Conservation (phyloP, 2,888 invertebrate species). For the Drosophila bunnanda region DNA sequence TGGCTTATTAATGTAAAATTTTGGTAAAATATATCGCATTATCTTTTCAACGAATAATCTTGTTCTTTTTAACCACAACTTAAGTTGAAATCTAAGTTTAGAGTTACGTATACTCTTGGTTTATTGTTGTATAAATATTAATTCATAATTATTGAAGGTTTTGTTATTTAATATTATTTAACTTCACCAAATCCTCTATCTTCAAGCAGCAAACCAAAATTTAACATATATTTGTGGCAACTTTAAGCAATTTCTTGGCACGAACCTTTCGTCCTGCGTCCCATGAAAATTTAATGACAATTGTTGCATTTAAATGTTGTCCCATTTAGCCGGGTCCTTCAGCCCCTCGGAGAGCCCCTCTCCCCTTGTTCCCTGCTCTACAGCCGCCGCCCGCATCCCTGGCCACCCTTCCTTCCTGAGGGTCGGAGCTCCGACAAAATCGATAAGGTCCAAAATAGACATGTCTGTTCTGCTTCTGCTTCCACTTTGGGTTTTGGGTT, state of each 20-base stretch:
- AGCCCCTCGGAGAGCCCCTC: slow-evolving; percentile 9
- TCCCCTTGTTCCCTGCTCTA: background rate
- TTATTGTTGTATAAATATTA: background rate
- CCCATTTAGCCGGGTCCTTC: slow-evolving; percentile 60
- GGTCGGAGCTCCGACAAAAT: slow-evolving; percentile 64
- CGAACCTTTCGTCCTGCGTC: slow-evolving; percentile 18
- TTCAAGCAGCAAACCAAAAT: background rate
- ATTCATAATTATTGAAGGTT: background rate
- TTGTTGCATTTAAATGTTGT: slow-evolving; percentile 79
- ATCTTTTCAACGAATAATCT: background rate
- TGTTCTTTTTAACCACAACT: background rate
- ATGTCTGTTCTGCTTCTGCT: slow-evolving; percentile 61
- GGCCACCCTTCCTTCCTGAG: background rate
- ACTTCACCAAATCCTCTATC: background rate
- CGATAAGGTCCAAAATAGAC: slow-evolving; percentile 73
- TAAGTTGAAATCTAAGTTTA: background rate
- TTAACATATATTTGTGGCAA: background rate
- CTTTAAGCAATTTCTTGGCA: slow-evolving; percentile 23
- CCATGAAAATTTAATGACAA: slow-evolving; percentile 70
- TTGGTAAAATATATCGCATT: background rate
- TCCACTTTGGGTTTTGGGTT: slow-evolving; percentile 17
- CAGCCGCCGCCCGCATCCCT: slow-evolving; percentile 12
- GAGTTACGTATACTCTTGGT: background rate
- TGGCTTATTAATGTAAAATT: background rate
- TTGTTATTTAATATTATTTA: background rate